These are phyloP conservation scores for Dreissena polymorpha DNA, from an alignment of 1,140 invertebrate genomes.

Conservation along the genomic window DNA sequence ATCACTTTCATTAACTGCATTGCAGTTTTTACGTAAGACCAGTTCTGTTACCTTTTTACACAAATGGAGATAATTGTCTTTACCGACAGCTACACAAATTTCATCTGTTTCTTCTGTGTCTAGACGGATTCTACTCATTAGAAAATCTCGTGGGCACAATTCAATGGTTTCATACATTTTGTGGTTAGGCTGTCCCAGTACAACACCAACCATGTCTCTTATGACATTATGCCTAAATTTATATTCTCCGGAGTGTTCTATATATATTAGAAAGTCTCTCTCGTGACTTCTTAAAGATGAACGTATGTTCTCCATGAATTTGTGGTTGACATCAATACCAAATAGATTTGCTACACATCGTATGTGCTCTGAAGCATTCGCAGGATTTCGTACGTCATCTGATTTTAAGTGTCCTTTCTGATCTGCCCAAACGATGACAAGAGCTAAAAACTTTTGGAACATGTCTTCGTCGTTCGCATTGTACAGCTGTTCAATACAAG, in stretches of 20 bases:
- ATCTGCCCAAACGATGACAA: slow-evolving; percentile 37
- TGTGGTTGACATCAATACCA: neutral
- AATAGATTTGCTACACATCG: neutral
- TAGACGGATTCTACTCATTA: slow-evolving; percentile 8
- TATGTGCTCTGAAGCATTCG: slow-evolving; percentile 9
- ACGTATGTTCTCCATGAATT: slow-evolving; percentile 13
- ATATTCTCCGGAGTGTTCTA: slow-evolving; percentile 14
- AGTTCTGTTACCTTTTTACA: slow-evolving; percentile 15
- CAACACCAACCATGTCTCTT: slow-evolving; percentile 32
- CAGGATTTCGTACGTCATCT: neutral
- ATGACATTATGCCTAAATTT: slow-evolving; percentile 24
- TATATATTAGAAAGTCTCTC: slow-evolving; percentile 12
- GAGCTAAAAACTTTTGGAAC: slow-evolving; percentile 26
- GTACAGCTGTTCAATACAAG: slow-evolving; percentile 26
- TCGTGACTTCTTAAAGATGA: slow-evolving; percentile 17
- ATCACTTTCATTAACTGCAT: neutral
- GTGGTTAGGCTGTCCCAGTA: neutral
- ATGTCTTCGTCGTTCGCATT: neutral
- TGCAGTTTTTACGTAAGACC: slow-evolving; percentile 17
- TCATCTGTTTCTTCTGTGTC: neutral
- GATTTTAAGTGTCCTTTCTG: neutral
- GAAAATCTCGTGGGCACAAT: slow-evolving; percentile 15
- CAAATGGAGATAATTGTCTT: neutral
- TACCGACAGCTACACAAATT: slow-evolving; percentile 1
- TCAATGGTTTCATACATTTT: neutral